These are phyloP conservation scores for Ophion costatus DNA, from an alignment of 2,888 invertebrate genomes.

Conservation along the genomic window DNA sequence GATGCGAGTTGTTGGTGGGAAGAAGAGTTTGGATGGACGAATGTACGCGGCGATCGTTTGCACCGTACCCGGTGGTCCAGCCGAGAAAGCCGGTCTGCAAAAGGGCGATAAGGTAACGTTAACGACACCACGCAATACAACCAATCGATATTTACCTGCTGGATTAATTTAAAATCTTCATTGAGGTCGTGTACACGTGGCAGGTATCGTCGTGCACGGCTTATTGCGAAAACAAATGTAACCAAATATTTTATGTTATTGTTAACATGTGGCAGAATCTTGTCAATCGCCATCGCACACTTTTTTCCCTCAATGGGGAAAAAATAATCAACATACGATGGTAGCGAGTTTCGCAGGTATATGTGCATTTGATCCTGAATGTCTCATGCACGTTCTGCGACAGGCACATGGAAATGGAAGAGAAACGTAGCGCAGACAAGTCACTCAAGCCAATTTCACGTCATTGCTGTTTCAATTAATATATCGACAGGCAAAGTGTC, in stretches of 20 bases:
- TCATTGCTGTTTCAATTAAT: conserved; percentile 69
- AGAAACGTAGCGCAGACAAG: background rate
- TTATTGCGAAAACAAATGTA: background rate
- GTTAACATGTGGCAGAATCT: background rate
- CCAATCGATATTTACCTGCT: background rate
- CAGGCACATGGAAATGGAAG: background rate
- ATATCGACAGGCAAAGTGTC: conserved; percentile 70
- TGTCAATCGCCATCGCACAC: too few relatives aligned
- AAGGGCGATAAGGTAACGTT: conserved; percentile 92
- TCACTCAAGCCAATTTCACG: conserved; percentile 2
- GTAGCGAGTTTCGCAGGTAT: too few relatives aligned
- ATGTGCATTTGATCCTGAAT: background rate
- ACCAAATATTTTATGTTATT: background rate
- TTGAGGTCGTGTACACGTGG: background rate
- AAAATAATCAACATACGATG: too few relatives aligned
- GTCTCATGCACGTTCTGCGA: background rate
- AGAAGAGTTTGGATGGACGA: conserved; percentile 92
- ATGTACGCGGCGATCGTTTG: conserved; percentile 96
- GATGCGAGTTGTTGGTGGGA: conserved; percentile 97
- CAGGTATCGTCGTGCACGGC: background rate
- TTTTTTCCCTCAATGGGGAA: too few relatives aligned
- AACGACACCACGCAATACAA: background rate
- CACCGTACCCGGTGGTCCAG: conserved; percentile 96
- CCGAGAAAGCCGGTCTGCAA: conserved; percentile 94
- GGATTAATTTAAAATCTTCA: conserved; percentile 4